Conservation (phyloP, 2,797 vertebrate species). For the Thaleichthys pacificus region DNA sequence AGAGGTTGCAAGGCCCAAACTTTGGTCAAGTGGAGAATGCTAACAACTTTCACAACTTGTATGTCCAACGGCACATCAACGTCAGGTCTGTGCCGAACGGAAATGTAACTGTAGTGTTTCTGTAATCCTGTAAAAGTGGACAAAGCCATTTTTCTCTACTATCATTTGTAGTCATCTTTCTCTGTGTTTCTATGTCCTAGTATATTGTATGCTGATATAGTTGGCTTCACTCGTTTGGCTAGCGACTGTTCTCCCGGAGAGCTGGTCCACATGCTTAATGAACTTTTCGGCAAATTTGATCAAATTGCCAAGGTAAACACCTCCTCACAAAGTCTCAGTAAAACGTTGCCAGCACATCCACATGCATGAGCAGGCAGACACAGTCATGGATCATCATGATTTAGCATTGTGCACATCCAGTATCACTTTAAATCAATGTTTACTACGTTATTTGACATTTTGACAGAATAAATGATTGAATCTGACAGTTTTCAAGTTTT, state of each 20-base stretch:
- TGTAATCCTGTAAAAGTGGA: too few species aligned
- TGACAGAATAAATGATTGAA: too few species aligned
- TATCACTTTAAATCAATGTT: background rate
- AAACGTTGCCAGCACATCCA: background rate
- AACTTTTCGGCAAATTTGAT: conserved; percentile 97
- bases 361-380: background rate
- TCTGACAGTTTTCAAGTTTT: background rate
- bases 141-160: too few species aligned
- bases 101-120: too few species aligned
- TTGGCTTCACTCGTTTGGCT: conserved; percentile 94
- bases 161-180: background rate
- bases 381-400: background rate
- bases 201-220: conserved; percentile 95
- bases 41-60: conserved; percentile 96
- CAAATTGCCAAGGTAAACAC: conserved; percentile 93
- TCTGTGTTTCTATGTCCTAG: conserved; percentile 64
- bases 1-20: conserved; percentile 90
- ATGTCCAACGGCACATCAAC: conserved; percentile 92
- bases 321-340: too few species aligned
- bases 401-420: too few species aligned
- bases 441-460: too few species aligned
- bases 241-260: conserved; percentile 97
- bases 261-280: conserved; percentile 96
- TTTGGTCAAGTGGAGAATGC: conserved; percentile 93
- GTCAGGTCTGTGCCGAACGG: conserved; percentile 75